Evolutionary conservation across 2,888 invertebrate species (phyloP).

Genomic region (Andrena praecox): DNA sequence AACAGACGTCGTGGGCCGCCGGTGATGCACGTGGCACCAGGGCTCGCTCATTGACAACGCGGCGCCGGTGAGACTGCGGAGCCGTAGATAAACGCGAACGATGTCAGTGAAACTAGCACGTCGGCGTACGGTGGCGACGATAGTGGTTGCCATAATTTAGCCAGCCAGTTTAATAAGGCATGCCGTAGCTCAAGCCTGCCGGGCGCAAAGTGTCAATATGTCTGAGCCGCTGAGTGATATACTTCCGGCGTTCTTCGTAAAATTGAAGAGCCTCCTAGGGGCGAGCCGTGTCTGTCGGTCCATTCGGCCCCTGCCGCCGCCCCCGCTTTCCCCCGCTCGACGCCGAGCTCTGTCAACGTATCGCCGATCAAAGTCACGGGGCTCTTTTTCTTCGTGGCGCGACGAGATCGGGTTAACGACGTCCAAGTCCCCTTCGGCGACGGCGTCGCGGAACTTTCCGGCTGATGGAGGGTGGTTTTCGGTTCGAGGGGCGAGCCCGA

Average conservation of each 20-base stretch:
- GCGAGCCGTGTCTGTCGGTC: conserved; percentile 46
- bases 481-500: background rate
- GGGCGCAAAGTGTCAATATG: conserved; percentile 81
- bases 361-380: conserved; percentile 66
- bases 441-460: conserved; percentile 14
- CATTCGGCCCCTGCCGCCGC: conserved; percentile 49
- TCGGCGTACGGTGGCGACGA: conserved; percentile 63
- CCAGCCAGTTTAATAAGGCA: conserved; percentile 82
- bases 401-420: conserved; percentile 64
- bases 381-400: conserved; percentile 1
- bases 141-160: conserved; percentile 81
- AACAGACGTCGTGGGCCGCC: background rate
- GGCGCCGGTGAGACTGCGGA: background rate
- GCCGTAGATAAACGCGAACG: conserved; percentile 42
- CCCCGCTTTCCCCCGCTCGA: conserved; percentile 18
- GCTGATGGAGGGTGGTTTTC: conserved; percentile 14
- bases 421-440: conserved; percentile 24
- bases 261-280: conserved; percentile 75
- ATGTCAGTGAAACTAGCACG: conserved; percentile 45
- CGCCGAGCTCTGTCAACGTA: conserved; percentile 51
- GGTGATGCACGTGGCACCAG: background rate
- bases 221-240: conserved; percentile 82
- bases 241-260: conserved; percentile 79
- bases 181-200: conserved; percentile 77
- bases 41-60: background rate